Percentiles rank a stretch among this genome's conserved stretches.
These are phyloP conservation scores for Listrodromus nycthemerus DNA, from an alignment of 2,888 invertebrate genomes.

Conservation along the genomic window DNA sequence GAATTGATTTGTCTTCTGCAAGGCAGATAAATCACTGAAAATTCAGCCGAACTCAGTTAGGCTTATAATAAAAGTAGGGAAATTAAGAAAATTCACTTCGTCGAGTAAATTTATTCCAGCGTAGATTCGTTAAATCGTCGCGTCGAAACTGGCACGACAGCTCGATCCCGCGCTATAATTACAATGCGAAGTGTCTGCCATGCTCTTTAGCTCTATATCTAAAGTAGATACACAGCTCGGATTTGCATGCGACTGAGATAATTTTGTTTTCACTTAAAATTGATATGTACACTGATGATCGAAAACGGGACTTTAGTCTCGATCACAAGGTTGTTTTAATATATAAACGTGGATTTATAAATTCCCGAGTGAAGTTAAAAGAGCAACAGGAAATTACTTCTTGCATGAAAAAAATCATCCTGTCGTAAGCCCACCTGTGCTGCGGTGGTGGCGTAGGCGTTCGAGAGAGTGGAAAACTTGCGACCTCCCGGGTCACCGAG, in stretches of 20 bases:
- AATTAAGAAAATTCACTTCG: not conserved
- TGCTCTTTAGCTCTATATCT: no score
- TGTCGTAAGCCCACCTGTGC: conserved; percentile 78
- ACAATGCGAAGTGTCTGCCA: conserved; percentile 36
- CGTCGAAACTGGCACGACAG: conserved; percentile 56
- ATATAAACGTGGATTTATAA: not conserved
- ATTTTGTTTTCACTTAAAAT: conserved; percentile 20
- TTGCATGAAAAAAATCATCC: not conserved
- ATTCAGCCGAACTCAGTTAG: not conserved
- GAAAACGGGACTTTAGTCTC: not conserved
- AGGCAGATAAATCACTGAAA: not conserved
- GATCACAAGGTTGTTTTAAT: not conserved
- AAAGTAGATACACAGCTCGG: not conserved
- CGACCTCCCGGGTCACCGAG: conserved; percentile 90
- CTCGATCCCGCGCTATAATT: conserved; percentile 59
- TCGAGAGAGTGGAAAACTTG: conserved; percentile 91
- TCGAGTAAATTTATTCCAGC: conserved; percentile 11
- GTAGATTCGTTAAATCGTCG: conserved; percentile 23
- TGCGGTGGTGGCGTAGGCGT: conserved; percentile 90
- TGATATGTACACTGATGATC: not conserved
- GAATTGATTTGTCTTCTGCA: not conserved
- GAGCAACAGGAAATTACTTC: not conserved
- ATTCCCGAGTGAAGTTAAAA: not conserved
- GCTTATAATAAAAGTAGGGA: not conserved
- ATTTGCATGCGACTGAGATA: conserved; percentile 12